Conservation (phyloP, 2,113 vertebrate genomes). For the Amphiprion percula region DNA sequence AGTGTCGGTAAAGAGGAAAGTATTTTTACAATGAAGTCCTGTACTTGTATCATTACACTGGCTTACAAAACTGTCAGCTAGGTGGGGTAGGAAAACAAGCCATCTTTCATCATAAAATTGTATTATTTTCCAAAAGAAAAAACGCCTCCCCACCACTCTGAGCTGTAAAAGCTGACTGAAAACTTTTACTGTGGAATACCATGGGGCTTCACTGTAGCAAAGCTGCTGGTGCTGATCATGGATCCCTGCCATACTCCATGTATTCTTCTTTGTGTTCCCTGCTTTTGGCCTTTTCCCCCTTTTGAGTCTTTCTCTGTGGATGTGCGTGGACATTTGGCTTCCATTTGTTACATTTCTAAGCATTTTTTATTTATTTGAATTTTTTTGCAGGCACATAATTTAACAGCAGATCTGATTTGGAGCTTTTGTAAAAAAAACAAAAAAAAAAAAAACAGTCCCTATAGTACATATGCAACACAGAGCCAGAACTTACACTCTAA, state of each 20-base stretch:
- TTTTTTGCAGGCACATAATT: too few species aligned
- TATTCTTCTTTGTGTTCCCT: background rate
- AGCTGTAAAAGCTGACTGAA: too few species aligned
- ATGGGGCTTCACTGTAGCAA: too few species aligned
- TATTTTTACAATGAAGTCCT: background rate
- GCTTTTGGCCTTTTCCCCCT: too few species aligned
- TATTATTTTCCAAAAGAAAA: too few species aligned
- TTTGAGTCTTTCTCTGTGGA: background rate
- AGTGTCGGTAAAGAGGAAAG: background rate
- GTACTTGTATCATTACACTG: background rate
- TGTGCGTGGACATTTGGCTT: background rate
- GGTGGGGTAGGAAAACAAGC: background rate
- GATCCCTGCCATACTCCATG: background rate
- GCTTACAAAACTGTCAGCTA: background rate
- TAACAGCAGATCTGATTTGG: background rate
- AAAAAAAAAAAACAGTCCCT: background rate
- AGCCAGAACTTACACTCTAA: background rate
- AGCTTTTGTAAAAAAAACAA: background rate
- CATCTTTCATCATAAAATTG: too few species aligned
- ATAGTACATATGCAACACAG: background rate
- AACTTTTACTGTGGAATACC: too few species aligned
- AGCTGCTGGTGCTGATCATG: too few species aligned
- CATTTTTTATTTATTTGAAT: too few species aligned
- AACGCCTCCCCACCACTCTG: too few species aligned
- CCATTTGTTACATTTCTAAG: background rate